Evolutionary conservation across 1,140 invertebrate species (phyloP), one percentile per base, ranked within the genome.

Genomic region (Pachypsylla venusta): DNA sequence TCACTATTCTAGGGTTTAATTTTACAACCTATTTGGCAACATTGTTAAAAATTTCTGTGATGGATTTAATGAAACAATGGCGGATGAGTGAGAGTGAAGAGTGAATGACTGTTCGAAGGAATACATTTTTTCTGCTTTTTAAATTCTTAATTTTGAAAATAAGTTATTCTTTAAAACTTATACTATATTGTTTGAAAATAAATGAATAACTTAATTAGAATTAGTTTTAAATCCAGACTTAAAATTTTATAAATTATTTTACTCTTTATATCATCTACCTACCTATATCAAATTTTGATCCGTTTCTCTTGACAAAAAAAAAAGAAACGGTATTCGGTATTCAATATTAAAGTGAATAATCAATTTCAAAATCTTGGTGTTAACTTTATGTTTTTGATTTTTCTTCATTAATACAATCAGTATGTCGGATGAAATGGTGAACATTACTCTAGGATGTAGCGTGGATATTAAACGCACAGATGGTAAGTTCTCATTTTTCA

Each of bases 201-300:
- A 48, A 48, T 48, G 42, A n/a, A 48, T 48, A 48, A 48, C 42
- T 19, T 48, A 48, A 48, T 48, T 19, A 48, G 16, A 10, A 48
- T 48, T 48, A 48, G 42, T 48, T 48, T 48, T 48, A 48, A 48
- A 48, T 48, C 4, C 22, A 48, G 42, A 48, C 42, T 48, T 48
- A 48, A 48, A 48, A 48, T 48, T 48, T 48, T 19, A 4, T 48
- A 48, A 48, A 48, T 35, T 19, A 7, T 22, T 22, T 19, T n/a
- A 48, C 42, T 48, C 42, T 7, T 4, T 48, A 7, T n/a, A n/a
- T 10, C n/a, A 10, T 22, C 42, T 48, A 48, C n/a, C 30, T 7
- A 10, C 7, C n/a, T 10, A 10, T 35, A 10, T 35, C 22, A 19
- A 3, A 5, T 48, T 48, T n/a, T 48, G n/a, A 10, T 48, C 22